Conservation (phyloP, 2,888 invertebrate genomes). For the Tillus elongatus region DNA sequence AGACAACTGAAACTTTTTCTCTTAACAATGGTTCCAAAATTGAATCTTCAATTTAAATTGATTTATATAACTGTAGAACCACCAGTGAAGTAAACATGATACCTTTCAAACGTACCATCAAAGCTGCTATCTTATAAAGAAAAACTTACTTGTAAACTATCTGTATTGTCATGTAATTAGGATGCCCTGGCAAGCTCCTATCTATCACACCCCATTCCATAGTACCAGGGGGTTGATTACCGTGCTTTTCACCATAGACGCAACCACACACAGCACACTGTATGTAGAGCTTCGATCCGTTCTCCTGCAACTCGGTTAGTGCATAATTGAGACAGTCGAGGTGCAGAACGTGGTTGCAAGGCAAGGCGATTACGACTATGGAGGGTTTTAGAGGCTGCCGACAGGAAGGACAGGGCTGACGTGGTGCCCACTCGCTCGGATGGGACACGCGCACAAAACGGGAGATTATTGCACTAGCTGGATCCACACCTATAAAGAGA, state of each 20-base stretch:
- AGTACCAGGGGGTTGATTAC: constrained; percentile 72
- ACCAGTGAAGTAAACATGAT: no score
- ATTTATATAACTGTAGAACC: no score
- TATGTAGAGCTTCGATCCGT: constrained; percentile 52
- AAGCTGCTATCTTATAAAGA: constrained; percentile 1
- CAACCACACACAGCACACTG: constrained; percentile 82
- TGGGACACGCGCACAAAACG: constrained; percentile 61
- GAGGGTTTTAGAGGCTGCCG: constrained; percentile 52
- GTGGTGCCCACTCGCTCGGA: constrained; percentile 55
- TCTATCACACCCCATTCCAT: constrained; percentile 74
- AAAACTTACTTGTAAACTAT: constrained; percentile 67
- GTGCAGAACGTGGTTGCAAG: constrained; percentile 74
- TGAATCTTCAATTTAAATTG: no score
- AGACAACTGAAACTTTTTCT: no score
- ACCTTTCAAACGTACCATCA: no score
- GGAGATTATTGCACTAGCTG: constrained; percentile 55
- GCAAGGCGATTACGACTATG: constrained; percentile 52
- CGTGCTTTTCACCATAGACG: constrained; percentile 70
- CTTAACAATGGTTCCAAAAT: no score
- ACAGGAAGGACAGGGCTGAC: constrained; percentile 65
- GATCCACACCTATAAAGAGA: constrained; percentile 44
- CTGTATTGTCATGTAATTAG: constrained; percentile 63
- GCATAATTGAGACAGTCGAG: constrained; percentile 69
- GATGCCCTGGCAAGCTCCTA: constrained; percentile 60
- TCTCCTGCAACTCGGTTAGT: constrained; percentile 54